Percentiles rank a stretch among this genome's conserved stretches.
Evolutionary conservation across 2,888 invertebrate species (phyloP).

Genomic region (Malthinus seriepunctatus): DNA sequence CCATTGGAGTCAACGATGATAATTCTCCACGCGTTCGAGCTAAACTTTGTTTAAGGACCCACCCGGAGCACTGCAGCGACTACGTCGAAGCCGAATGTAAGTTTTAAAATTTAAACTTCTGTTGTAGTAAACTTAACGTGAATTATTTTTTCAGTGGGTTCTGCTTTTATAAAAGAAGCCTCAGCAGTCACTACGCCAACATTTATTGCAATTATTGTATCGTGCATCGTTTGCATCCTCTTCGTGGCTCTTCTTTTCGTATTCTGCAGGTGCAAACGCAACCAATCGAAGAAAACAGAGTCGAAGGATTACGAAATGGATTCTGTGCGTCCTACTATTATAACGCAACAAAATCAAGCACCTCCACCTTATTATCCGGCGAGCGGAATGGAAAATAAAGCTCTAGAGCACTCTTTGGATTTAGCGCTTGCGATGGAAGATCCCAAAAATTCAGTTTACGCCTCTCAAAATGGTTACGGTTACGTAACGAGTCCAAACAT

Average conservation of each 20-base stretch:
- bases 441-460: slow-evolving; percentile 82
- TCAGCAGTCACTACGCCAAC: slow-evolving; percentile 78
- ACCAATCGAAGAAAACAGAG: slow-evolving; percentile 79
- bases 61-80: slow-evolving; percentile 82
- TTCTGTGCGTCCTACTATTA: slow-evolving; percentile 81
- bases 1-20: slow-evolving; percentile 63
- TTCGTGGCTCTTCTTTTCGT: slow-evolving; percentile 76
- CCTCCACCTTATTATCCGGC: slow-evolving; percentile 91
- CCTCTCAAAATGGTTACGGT: slow-evolving; percentile 82
- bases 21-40: slow-evolving; percentile 73
- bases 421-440: slow-evolving; percentile 82
- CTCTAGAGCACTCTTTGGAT: slow-evolving; percentile 87
- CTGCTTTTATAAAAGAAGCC: slow-evolving; percentile 79
- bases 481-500: slow-evolving; percentile 73
- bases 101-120: slow-evolving; percentile 48
- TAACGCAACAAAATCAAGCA: slow-evolving; percentile 83
- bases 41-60: slow-evolving; percentile 79
- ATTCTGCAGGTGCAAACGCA: slow-evolving; percentile 84
- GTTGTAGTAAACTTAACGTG: not conserved
- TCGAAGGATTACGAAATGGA: slow-evolving; percentile 92
- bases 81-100: slow-evolving; percentile 83
- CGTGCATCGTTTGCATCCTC: slow-evolving; percentile 78
- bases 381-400: slow-evolving; percentile 88
- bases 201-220: slow-evolving; percentile 76
- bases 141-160: slow-evolving; percentile 68